Evolutionary conservation across 2,888 invertebrate species (phyloP).

Genomic region (Phlogophora meticulosa): DNA sequence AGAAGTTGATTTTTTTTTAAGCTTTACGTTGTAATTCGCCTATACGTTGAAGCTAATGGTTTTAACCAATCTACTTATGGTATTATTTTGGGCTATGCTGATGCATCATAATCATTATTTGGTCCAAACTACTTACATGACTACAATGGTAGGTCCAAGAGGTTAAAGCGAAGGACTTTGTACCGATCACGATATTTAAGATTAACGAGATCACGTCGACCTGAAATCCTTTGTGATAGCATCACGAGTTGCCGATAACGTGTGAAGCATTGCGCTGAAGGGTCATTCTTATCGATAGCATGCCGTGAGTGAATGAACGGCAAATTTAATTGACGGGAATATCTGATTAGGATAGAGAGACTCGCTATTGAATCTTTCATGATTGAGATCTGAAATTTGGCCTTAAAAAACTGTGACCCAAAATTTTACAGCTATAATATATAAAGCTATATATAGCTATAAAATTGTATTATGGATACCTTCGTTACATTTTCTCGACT

Average conservation of each 20-base stretch:
- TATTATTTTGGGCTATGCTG: neutral
- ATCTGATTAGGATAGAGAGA: slow-evolving; percentile 8
- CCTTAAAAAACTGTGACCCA: neutral
- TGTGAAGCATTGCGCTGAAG: neutral
- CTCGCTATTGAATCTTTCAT: neutral
- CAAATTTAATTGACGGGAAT: neutral
- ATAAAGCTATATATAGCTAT: too few species aligned
- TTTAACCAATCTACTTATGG: neutral
- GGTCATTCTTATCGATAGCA: slow-evolving; percentile 17
- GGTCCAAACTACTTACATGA: neutral
- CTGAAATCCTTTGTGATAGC: slow-evolving; percentile 38
- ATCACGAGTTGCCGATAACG: slow-evolving; percentile 47
- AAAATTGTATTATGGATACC: too few species aligned
- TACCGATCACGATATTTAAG: slow-evolving; percentile 1
- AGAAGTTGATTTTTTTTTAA: too few species aligned
- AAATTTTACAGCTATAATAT: too few species aligned
- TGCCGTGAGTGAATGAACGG: slow-evolving; percentile 17
- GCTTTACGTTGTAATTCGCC: too few species aligned
- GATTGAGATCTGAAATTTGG: neutral
- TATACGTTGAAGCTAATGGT: too few species aligned
- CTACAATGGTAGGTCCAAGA: neutral
- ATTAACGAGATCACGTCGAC: slow-evolving; percentile 17
- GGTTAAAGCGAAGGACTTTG: slow-evolving; percentile 10
- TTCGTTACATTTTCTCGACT: neutral
- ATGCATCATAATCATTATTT: neutral